phyloP scores from a whole-genome alignment of 2,797 vertebrate genomes.

The Clarias fuscus region DNA sequence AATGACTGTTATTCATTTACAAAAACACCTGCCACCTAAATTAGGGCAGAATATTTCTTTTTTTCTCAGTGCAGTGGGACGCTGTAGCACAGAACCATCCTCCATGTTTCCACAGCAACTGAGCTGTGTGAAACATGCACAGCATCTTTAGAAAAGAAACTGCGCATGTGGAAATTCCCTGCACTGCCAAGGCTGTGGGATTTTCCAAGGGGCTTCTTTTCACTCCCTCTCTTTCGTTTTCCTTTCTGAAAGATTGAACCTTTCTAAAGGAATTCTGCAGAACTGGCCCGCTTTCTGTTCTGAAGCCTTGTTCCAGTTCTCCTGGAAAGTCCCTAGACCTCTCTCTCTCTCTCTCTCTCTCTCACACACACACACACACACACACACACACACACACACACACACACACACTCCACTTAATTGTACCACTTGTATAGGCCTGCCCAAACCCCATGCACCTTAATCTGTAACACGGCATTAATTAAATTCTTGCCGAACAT shows the following conservation, averaged over 20 bases:
- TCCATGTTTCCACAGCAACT: constrained; percentile 72
- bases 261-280: constrained; percentile 25
- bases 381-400: not conserved
- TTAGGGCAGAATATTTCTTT: not conserved
- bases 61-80: constrained; percentile 22
- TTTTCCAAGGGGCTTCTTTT: constrained; percentile 26
- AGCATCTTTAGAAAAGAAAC: constrained; percentile 49
- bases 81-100: constrained; percentile 33
- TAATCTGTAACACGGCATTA: not conserved
- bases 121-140: constrained; percentile 49
- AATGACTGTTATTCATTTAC: not conserved
- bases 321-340: constrained; percentile 23
- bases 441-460: not conserved
- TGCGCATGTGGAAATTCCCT: constrained; percentile 40
- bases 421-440: not conserved
- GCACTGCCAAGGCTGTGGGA: constrained; percentile 41
- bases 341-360: not conserved
- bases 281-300: not conserved
- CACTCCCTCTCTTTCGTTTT: constrained; percentile 37
- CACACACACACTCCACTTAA: not conserved
- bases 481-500: constrained; percentile 7
- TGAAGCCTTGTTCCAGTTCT: not conserved
- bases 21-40: not conserved
- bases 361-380: not conserved
- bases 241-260: constrained; percentile 16